Evolutionary conservation across 1,140 invertebrate genomes (phyloP).

Genomic region (Diorhabda sublineata): DNA sequence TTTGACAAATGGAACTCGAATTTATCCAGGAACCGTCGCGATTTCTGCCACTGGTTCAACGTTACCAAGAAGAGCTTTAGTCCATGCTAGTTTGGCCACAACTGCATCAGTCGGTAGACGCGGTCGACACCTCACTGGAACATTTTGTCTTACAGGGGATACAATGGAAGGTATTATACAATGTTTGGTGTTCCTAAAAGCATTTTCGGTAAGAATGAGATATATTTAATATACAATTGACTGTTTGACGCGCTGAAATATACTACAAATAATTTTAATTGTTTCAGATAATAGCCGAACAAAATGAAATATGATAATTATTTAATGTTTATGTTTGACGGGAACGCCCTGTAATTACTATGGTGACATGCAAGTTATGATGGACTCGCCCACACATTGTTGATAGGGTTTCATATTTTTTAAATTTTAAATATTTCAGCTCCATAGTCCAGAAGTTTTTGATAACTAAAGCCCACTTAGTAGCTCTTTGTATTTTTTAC

Average conservation of each 20-base stretch:
- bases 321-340: too few species aligned
- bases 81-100: conserved; percentile 70
- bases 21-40: conserved; percentile 58
- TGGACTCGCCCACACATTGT: too few species aligned
- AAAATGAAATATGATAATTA: background rate
- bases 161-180: conserved; percentile 91
- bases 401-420: too few species aligned
- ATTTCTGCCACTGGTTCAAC: conserved; percentile 45
- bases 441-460: too few species aligned
- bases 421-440: too few species aligned
- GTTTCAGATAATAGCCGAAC: background rate
- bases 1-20: background rate
- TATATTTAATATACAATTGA: too few species aligned
- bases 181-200: conserved; percentile 86
- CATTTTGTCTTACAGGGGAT: conserved; percentile 81
- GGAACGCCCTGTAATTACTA: too few species aligned
- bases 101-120: conserved; percentile 65
- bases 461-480: too few species aligned
- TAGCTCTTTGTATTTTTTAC: too few species aligned
- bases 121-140: conserved; percentile 76
- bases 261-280: background rate
- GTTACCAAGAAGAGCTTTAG: conserved; percentile 62
- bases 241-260: too few species aligned
- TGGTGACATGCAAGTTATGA: too few species aligned
- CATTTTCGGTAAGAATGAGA: conserved; percentile 76